These are phyloP conservation scores for Macroramphosus scolopax DNA, from an alignment of 2,797 vertebrate species.

Conservation along the genomic window DNA sequence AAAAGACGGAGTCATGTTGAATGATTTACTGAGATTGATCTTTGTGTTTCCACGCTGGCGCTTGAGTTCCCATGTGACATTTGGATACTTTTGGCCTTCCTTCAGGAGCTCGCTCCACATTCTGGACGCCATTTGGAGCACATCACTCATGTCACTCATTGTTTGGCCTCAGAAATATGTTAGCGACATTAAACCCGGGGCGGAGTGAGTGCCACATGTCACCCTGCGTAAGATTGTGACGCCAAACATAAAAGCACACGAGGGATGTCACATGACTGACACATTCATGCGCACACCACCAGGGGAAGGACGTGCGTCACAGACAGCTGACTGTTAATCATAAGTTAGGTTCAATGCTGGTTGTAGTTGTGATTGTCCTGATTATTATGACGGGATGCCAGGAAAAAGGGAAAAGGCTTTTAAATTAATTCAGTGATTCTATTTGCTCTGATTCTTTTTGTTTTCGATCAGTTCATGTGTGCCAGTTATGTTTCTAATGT, in stretches of 20 bases:
- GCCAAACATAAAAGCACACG: constrained; percentile 33
- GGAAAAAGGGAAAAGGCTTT: too few relatives aligned
- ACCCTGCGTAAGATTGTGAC: constrained; percentile 24
- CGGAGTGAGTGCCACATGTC: constrained; percentile 53
- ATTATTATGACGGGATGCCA: too few relatives aligned
- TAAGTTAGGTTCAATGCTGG: constrained; percentile 20
- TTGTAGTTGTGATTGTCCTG: constrained; percentile 14
- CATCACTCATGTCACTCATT: constrained; percentile 26
- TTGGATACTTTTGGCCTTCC: constrained; percentile 1
- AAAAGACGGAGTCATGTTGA: not conserved
- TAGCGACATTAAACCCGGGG: constrained; percentile 22
- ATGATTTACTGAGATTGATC: not conserved
- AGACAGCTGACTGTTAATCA: constrained; percentile 49
- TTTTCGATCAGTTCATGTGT: too few relatives aligned
- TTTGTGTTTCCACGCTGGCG: not conserved
- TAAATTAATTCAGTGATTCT: too few relatives aligned
- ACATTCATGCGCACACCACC: constrained; percentile 20
- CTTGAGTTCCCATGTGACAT: constrained; percentile 9
- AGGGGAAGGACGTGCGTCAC: constrained; percentile 42
- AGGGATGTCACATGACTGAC: constrained; percentile 49
- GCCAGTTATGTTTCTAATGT: too few relatives aligned
- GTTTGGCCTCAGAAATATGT: constrained; percentile 55
- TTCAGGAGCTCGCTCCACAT: too few relatives aligned
- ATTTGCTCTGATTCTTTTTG: too few relatives aligned
- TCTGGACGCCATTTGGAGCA: constrained; percentile 30